A percentile compares a stretch with the other conserved stretches of the same genome.
Evolutionary conservation across 2,888 invertebrate species (phyloP).

Genomic region (Amphipoea oculea): DNA sequence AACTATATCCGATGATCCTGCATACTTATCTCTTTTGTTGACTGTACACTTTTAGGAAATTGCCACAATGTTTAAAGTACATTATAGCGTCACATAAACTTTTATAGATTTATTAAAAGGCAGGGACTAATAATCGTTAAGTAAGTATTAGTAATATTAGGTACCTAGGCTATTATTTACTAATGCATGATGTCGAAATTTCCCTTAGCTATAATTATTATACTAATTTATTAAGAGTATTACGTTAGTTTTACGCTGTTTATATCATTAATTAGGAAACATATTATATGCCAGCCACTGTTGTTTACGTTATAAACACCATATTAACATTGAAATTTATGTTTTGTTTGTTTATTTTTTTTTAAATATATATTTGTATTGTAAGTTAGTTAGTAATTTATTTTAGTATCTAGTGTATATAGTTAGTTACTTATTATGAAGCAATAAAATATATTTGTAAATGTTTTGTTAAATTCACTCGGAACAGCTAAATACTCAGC

Average conservation of each 20-base stretch:
- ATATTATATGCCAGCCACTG: not conserved
- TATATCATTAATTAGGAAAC: not conserved
- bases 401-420: too few species aligned
- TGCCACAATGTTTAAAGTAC: conserved; percentile 19
- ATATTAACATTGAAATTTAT: too few species aligned
- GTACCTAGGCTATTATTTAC: not conserved
- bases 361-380: too few species aligned
- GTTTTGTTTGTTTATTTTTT: too few species aligned
- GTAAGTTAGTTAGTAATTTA: too few species aligned
- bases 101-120: conserved; percentile 36
- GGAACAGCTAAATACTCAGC: not conserved
- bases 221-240: conserved; percentile 6
- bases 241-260: not conserved
- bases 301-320: not conserved
- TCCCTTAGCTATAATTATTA: conserved; percentile 39
- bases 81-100: conserved; percentile 5
- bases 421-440: too few species aligned
- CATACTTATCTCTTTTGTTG: too few species aligned
- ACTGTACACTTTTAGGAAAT: not conserved
- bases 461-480: not conserved
- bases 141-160: conserved; percentile 10
- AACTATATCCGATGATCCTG: too few species aligned
- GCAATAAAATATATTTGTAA: too few species aligned
- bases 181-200: conserved; percentile 28
- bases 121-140: conserved; percentile 31